phyloP scores from a whole-genome alignment of 1,140 invertebrate species.

The Leptopilina boulardi region DNA sequence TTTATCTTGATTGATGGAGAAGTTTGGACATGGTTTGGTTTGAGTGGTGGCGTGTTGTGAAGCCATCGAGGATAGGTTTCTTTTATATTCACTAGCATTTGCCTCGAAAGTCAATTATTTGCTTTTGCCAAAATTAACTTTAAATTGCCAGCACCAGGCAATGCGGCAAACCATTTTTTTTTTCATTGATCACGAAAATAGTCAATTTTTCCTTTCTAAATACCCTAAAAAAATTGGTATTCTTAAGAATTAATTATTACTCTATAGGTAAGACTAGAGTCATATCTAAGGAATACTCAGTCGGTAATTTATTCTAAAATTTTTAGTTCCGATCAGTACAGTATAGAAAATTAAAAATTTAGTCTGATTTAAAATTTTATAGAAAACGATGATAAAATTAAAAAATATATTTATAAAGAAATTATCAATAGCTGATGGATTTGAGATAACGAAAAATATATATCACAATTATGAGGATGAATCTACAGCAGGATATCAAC shows the following conservation, averaged over 20 bases:
- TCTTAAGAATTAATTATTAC: too few species aligned
- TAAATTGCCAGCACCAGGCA: slow-evolving; percentile 59
- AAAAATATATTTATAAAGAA: slow-evolving; percentile 41
- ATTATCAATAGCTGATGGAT: slow-evolving; percentile 40
- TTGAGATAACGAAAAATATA: slow-evolving; percentile 59
- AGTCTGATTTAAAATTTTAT: too few species aligned
- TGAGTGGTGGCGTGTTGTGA: slow-evolving; percentile 61
- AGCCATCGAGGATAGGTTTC: slow-evolving; percentile 60
- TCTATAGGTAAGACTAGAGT: too few species aligned
- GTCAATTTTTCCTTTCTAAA: too few species aligned
- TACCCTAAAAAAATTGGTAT: too few species aligned
- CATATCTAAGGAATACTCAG: too few species aligned
- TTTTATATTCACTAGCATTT: slow-evolving; percentile 52
- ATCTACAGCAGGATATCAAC: slow-evolving; percentile 59
- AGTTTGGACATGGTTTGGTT: slow-evolving; percentile 7
- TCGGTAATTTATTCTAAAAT: too few species aligned
- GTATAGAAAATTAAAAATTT: too few species aligned
- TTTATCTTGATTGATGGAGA: slow-evolving; percentile 23
- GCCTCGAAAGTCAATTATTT: slow-evolving; percentile 68
- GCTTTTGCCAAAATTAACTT: slow-evolving; percentile 69
- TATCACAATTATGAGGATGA: slow-evolving; percentile 63
- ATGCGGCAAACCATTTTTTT: slow-evolving; percentile 35
- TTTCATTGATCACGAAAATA: slow-evolving; percentile 49
- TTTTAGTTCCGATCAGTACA: too few species aligned
- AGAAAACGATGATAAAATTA: too few species aligned